Evolutionary conservation across 2,113 vertebrate species (phyloP).

Genomic region (Pelecanus crispus): DNA sequence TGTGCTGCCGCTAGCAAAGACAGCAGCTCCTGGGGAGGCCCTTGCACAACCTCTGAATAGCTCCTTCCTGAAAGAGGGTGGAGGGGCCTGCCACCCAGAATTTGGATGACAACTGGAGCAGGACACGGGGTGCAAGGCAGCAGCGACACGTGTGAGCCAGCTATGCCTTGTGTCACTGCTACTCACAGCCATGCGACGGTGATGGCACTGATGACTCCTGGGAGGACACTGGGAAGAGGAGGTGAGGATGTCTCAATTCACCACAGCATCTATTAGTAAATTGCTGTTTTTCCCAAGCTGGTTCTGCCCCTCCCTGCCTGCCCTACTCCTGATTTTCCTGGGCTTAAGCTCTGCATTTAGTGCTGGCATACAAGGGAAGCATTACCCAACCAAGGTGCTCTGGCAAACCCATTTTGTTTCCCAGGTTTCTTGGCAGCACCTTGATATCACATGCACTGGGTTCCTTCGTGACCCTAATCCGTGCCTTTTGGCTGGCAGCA

Average conservation of each 20-base stretch:
- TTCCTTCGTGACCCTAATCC: not conserved
- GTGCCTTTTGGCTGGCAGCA: not conserved
- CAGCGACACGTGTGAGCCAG: not conserved
- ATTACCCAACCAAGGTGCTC: not conserved
- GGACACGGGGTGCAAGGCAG: not conserved
- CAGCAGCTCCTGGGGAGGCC: not conserved
- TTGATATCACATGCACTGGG: not conserved
- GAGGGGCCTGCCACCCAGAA: not conserved
- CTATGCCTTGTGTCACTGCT: not conserved
- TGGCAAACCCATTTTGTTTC: not conserved
- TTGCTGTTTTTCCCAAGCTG: not conserved
- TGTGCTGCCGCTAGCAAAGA: not conserved
- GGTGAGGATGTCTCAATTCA: not conserved
- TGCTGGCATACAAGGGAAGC: not conserved
- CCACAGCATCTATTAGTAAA: not conserved
- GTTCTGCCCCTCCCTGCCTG: not conserved
- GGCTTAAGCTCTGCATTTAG: not conserved
- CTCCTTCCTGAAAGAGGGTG: not conserved
- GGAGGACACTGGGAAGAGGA: not conserved
- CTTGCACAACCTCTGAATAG: not conserved
- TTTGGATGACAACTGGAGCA: not conserved
- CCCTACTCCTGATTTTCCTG: not conserved
- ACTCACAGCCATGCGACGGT: not conserved
- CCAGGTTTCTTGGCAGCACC: constrained; percentile 16
- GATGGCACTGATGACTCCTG: not conserved